phyloP scores from a whole-genome alignment of 2,888 invertebrate genomes.

The Ctena decussata region DNA sequence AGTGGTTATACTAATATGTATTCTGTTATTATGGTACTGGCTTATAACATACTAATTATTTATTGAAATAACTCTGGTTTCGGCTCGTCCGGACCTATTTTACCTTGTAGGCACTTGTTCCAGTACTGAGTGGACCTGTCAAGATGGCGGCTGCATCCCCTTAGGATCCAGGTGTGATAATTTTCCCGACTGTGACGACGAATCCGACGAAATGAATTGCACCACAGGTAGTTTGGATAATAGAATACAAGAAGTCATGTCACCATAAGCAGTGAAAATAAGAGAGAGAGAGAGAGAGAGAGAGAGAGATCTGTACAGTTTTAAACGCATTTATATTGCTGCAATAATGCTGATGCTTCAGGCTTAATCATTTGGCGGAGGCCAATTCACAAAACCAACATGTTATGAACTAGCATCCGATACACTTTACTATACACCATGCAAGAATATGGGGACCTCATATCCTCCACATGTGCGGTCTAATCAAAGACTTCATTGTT shows the following conservation, averaged over 20 bases:
- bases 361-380: neutral
- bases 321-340: no score
- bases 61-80: no score
- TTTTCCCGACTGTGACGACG: neutral
- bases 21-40: no score
- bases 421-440: no score
- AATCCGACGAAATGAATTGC: neutral
- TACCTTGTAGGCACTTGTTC: neutral
- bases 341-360: neutral
- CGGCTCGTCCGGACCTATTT: no score
- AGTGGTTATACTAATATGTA: no score
- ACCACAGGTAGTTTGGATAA: neutral
- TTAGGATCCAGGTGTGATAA: neutral
- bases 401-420: no score
- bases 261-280: neutral
- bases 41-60: no score
- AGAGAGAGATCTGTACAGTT: neutral
- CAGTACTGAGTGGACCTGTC: neutral
- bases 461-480: no score
- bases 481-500: no score
- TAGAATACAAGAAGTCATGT: neutral
- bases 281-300: neutral
- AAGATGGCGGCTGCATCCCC: neutral
- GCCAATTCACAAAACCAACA: no score
- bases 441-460: no score